These are phyloP conservation scores for Rhopalosiphum maidis DNA, from an alignment of 1,140 invertebrate species.

Conservation along the genomic window DNA sequence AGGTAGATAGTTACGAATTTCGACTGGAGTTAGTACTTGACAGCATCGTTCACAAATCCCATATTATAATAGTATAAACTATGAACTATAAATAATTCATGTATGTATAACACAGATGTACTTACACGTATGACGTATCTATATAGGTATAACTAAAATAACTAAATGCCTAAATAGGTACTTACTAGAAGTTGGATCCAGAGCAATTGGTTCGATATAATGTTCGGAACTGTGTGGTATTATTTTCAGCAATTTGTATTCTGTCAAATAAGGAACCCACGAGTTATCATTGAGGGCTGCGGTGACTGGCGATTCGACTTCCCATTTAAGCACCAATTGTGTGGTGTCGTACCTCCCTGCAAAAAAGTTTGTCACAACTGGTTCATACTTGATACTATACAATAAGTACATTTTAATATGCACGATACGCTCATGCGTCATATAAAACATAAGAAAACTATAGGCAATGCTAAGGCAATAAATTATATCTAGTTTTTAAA, in stretches of 20 bases:
- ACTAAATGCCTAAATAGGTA: neutral
- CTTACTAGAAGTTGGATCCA: conserved; percentile 38
- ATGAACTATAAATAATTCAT: too few relatives aligned
- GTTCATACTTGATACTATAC: neutral
- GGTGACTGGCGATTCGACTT: conserved; percentile 70
- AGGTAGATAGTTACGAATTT: too few relatives aligned
- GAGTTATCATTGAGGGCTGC: conserved; percentile 68
- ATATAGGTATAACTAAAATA: too few relatives aligned
- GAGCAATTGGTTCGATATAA: conserved; percentile 43
- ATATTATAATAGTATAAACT: too few relatives aligned
- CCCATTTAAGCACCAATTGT: conserved; percentile 77
- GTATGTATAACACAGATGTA: too few relatives aligned
- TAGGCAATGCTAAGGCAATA: too few relatives aligned
- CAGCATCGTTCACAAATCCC: too few relatives aligned
- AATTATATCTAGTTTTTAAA: too few relatives aligned
- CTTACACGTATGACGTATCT: too few relatives aligned
- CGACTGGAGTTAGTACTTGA: too few relatives aligned
- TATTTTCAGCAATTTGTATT: conserved; percentile 73
- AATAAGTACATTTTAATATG: neutral
- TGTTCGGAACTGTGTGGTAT: conserved; percentile 45
- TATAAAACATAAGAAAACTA: too few relatives aligned
- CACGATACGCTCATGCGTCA: too few relatives aligned
- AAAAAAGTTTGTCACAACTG: neutral
- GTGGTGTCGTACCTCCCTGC: conserved; percentile 81
- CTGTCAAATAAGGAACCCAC: conserved; percentile 75